A percentile compares a stretch with the other conserved stretches of the same genome.
phyloP scores from a whole-genome alignment of 2,797 vertebrate genomes.

The Anguilla marmorata region DNA sequence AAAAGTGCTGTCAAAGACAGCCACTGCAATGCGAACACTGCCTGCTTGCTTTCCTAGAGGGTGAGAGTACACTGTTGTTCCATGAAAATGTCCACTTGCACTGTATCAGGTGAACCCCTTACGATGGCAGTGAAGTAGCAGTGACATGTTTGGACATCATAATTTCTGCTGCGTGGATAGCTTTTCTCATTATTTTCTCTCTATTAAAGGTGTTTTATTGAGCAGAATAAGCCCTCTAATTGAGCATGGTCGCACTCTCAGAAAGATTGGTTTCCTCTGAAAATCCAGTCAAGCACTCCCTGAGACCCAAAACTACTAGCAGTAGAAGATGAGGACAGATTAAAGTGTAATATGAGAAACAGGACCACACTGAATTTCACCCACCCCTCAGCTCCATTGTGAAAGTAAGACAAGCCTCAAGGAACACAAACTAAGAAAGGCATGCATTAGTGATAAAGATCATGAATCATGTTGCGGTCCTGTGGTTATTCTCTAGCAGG shows the following conservation, averaged over 20 bases:
- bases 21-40: not conserved
- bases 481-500: not conserved
- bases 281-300: not conserved
- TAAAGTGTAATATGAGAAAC: not conserved
- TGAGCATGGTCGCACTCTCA: not conserved
- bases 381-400: not conserved
- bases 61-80: not conserved
- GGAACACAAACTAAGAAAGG: not conserved
- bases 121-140: not conserved
- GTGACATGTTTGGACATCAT: not conserved
- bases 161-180: not conserved
- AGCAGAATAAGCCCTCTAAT: not conserved
- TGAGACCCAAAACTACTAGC: not conserved
- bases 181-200: not conserved
- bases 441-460: not conserved
- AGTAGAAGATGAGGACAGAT: not conserved
- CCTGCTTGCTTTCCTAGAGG: not conserved
- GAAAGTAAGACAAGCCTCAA: not conserved
- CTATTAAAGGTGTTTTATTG: slow-evolving; percentile 2
- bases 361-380: not conserved
- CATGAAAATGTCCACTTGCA: not conserved
- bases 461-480: not conserved
- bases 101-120: not conserved
- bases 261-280: not conserved
- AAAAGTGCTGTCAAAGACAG: not conserved